Evolutionary conservation across 2,113 vertebrate species (phyloP), one percentile per base, ranked within the genome.

Genomic region (Notiomystis cincta): DNA sequence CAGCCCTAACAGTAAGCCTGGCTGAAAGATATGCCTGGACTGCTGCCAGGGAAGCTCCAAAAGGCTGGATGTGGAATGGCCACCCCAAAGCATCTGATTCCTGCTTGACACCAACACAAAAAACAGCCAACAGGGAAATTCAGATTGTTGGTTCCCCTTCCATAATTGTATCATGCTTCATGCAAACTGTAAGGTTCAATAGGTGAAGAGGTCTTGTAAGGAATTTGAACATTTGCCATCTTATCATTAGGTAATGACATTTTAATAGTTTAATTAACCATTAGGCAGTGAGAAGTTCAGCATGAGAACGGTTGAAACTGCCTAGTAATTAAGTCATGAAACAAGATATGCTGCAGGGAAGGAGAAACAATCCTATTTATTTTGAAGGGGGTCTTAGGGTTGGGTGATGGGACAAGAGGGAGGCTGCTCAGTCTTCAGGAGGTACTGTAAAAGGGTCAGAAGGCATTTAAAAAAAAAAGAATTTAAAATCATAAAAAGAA

Each of bases 181-280:
- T 40, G 40, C 30, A 90, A 90, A 80, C 28, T 23, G 37, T 23
- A 77, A 92, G 38, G 79, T 86, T 96, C 88, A 95, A 78, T 38
- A 80, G 82, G 90, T 95, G 92, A 95, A 89, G 44, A 89, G 76
- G 86, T 80, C 82, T 86, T 62, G 11, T 2, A 86, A 92, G 38
- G 89, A 97, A 97, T 95, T 73, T 89, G 86, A 97, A 86, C 62
- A 35, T 50, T 94, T 90, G 71, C 67, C 88, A 86, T 93, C 50
- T 90, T 93, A 93, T 90, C 75, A 62, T 92, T 92, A 97, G 66
- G 45, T 90, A 93, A 96, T 77, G 86, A 90, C 92, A 90, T 88
- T 94, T 97, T 93, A 97, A 95, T 94, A 88, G 92, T 78, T 95
- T 86, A 94, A 93, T 90, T 95, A 96, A 89, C 90, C 45, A 95